Evolutionary conservation across 2,797 vertebrate species (phyloP).

Genomic region (Syncerus caffer): DNA sequence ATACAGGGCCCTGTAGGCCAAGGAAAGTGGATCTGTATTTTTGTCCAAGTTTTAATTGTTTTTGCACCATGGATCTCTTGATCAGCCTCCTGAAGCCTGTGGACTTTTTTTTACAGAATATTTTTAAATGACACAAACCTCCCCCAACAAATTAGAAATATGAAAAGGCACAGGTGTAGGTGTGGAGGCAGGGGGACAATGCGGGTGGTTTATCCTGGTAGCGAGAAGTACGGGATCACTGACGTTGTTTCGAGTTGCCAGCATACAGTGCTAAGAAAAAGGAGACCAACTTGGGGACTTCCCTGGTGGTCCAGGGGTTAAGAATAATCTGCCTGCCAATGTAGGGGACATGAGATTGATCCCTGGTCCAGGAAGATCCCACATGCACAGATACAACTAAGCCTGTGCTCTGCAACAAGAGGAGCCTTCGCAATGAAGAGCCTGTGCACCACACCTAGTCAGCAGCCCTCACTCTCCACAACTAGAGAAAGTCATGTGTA

Average conservation of each 20-base stretch:
- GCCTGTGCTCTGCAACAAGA: neutral
- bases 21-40: neutral
- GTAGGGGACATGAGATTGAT: neutral
- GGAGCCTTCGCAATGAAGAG: neutral
- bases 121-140: neutral
- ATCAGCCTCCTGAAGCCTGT: neutral
- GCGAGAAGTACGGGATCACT: neutral
- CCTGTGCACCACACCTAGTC: neutral
- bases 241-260: neutral
- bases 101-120: neutral
- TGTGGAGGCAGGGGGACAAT: neutral
- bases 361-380: neutral
- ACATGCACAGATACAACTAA: neutral
- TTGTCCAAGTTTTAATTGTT: neutral
- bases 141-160: neutral
- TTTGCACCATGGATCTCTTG: neutral
- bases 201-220: neutral
- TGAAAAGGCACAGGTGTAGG: neutral
- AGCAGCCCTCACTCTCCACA: neutral
- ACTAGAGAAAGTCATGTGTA: neutral
- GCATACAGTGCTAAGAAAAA: neutral
- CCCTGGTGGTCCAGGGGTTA: neutral
- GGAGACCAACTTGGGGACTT: neutral
- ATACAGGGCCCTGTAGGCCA: neutral
- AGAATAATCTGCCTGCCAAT: neutral